Evolutionary conservation across 2,113 vertebrate genomes (phyloP), one percentile per base, ranked within the genome.

Genomic region (Rhagologus leucostigma): DNA sequence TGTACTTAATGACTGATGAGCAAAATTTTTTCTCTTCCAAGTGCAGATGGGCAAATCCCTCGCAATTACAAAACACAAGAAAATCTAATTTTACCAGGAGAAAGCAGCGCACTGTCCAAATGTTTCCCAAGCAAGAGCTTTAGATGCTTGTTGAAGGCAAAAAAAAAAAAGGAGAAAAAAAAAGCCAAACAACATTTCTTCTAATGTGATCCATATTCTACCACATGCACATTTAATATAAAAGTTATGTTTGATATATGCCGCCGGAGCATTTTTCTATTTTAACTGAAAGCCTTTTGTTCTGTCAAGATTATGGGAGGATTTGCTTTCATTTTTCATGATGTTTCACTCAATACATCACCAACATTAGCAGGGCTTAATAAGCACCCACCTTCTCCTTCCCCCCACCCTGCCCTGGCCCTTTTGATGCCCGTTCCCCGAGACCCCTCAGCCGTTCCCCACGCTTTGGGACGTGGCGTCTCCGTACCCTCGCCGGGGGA

Each of bases 281-380:
- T 79, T 96, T 88, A 50, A 98, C 97, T 97, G 97, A 98, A 97
- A 96, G 97, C 91, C 97, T 98, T 98, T 98, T 98, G 98, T 98
- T 98, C 95, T 42, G 93, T 90, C 95, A 94, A 98, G 98, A 98
- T 97, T 97, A 97, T 49, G 80, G 96, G 37, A 59, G 97, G 97
- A 96, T 97, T 98, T 93, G 94, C 97, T 97, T 98, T 98, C 98
- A 95, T 96, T 98, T 95, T 93, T 95, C 97, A 60, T 60, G 93
- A 97, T 84, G 94, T 95, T 97, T 97, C 97, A 97, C 98, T 98
- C 97, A 52, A 97, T 98, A 92, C 97, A 97, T 98, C 98, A 97
- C 91, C 20, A 74, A 77, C 95, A 96, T 96, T 96, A 94, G 69
- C 90, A 94, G 96, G 50, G 16, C 84, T 95, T 89, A 95, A 97